Evolutionary conservation across 2,888 invertebrate species (phyloP).

Genomic region (Flexamia atlantica): DNA sequence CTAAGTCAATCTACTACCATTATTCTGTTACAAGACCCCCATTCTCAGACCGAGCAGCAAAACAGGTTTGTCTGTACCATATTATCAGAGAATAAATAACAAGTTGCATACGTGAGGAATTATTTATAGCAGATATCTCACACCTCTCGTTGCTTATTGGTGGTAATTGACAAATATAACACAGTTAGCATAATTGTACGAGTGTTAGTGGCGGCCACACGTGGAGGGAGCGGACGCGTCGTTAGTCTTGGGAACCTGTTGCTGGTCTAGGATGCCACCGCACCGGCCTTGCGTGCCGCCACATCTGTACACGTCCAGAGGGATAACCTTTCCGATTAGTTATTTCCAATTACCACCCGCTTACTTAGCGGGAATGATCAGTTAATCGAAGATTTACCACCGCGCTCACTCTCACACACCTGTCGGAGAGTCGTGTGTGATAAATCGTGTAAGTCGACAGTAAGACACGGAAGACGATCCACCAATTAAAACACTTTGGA

Average conservation of each 20-base stretch:
- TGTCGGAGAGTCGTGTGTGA: too few species aligned
- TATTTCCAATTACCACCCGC: constrained; percentile 32
- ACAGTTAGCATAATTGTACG: constrained; percentile 23
- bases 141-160: not conserved
- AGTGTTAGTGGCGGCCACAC: not conserved
- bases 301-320: not conserved
- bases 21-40: not conserved
- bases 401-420: too few species aligned
- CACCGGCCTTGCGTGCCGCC: not conserved
- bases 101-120: not conserved
- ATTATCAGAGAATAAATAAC: not conserved
- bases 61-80: not conserved
- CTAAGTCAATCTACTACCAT: too few species aligned
- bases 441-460: too few species aligned
- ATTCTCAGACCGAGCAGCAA: not conserved
- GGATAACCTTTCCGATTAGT: constrained; percentile 37
- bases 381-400: not conserved
- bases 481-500: not conserved
- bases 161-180: constrained; percentile 33
- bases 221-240: not conserved
- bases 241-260: constrained; percentile 3
- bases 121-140: not conserved
- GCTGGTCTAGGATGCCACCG: not conserved
- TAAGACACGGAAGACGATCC: too few species aligned
- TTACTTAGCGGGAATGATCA: not conserved